Base-by-base conservation (phyloP, 92 coral and sea anemone genomes). In the Muricea muricata region DNA sequence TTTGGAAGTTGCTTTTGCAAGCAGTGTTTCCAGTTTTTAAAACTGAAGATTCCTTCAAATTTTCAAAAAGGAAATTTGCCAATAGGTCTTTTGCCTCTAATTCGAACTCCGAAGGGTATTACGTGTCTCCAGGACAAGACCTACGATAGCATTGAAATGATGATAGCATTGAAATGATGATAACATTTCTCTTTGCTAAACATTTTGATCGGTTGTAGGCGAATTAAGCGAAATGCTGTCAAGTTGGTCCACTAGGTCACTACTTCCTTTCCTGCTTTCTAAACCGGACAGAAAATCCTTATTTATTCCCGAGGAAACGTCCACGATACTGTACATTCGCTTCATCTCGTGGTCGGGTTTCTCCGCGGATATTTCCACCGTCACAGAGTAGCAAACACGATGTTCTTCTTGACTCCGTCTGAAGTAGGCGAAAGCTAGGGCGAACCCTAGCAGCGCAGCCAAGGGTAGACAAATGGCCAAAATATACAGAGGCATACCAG, bases 241-340 rank as follows among this genome's bases (percentile, higher is more conserved):
- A n/a, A 26, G 30, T 32, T 63, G 70, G 20, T 52, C 60, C 26
- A 52, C 18, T 28, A 32, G 28, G 1, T 13, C 70, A 20, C 10
- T 63, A 17, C 70, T 63, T 6, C 18, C 0, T 8, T 63, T 63
- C n/a, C 70, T 35, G 26, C 71, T 78, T 55, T 78, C 55, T 37
- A 78, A 78, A 24, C 56, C 83, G 1, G 83, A 34, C 33, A 25
- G 58, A 56, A 78, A 34, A 18, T 78, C 83, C 42, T 78, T 78
- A 14, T n/a, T 56, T 7, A 78, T 78, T 3, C 52, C 71, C 24
- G 70, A 52, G 4, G 61, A 56, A 0, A 78, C 35, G 7, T 78
- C 83, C n/a, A 78, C 58, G 7, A 78, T 56, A 28, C 83, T 78
- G 83, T 78, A 78, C 83, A 78, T 78, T 23, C 83, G 7, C 15